A percentile compares a stretch with the other conserved stretches of the same genome.
Conservation (phyloP, 2,797 vertebrate species). For the Diglossa cyanea region DNA sequence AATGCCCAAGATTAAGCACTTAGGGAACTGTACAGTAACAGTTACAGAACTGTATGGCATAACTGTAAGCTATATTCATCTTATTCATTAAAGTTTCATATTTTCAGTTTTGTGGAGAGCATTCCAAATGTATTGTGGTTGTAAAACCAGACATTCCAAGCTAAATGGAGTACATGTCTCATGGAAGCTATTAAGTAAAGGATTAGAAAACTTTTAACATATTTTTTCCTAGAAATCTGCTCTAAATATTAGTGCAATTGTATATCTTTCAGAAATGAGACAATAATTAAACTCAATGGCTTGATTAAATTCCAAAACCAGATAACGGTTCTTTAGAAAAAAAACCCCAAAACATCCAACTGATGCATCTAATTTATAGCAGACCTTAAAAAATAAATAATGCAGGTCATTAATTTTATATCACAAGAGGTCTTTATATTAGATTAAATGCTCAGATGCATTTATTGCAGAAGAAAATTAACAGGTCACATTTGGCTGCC, state of each 20-base stretch:
- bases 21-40: background rate
- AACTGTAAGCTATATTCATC: background rate
- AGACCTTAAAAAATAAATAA: constrained; percentile 30
- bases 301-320: constrained; percentile 23
- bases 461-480: constrained; percentile 41
- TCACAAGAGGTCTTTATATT: background rate
- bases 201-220: background rate
- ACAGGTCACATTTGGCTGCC: background rate
- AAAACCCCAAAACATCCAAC: background rate
- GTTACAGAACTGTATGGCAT: background rate
- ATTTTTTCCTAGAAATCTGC: background rate
- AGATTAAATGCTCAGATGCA: constrained; percentile 9
- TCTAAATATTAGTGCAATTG: background rate
- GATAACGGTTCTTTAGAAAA: background rate
- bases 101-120: background rate
- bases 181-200: background rate
- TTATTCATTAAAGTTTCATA: background rate
- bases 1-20: background rate
- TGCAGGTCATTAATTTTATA: constrained; percentile 22
- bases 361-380: constrained; percentile 19
- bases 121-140: background rate
- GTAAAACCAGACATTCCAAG: background rate
- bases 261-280: background rate
- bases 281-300: background rate
- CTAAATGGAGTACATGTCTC: background rate